phyloP scores from a whole-genome alignment of 2,888 invertebrate genomes.

The Camptogramma bilineatum region DNA sequence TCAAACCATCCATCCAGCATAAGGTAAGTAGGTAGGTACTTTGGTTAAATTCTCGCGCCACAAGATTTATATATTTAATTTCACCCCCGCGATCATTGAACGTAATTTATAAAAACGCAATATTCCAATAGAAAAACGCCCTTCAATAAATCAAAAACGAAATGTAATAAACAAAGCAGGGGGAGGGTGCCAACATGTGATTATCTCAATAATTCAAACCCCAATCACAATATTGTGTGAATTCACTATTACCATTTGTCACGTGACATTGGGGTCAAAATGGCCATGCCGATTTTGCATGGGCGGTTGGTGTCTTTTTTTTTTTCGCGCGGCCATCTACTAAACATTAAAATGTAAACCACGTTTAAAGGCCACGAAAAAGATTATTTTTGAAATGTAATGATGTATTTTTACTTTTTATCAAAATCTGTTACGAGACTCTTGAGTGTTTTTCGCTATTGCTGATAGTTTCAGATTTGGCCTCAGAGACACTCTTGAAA shows the following conservation, averaged over 20 bases:
- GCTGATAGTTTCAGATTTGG: no score
- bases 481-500: no score
- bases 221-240: conserved; percentile 52
- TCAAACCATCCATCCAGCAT: conserved; percentile 20
- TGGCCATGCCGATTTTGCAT: no score
- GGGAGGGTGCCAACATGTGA: conserved; percentile 48
- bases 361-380: no score
- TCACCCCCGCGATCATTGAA: conserved; percentile 43
- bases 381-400: no score
- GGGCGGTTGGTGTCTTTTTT: no score
- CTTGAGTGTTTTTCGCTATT: no score
- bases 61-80: conserved; percentile 56
- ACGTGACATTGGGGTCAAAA: conserved; percentile 46
- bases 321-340: no score
- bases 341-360: no score
- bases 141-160: conserved; percentile 46
- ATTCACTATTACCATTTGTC: conserved; percentile 54
- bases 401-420: no score
- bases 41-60: conserved; percentile 37
- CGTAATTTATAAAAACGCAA: conserved; percentile 51
- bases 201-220: conserved; percentile 50
- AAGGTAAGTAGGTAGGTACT: conserved; percentile 31
- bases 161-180: conserved; percentile 48
- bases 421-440: no score
- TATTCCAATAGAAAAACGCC: conserved; percentile 44